Evolutionary conservation across 2,888 invertebrate genomes (phyloP).

Genomic region (Chesias legatella): DNA sequence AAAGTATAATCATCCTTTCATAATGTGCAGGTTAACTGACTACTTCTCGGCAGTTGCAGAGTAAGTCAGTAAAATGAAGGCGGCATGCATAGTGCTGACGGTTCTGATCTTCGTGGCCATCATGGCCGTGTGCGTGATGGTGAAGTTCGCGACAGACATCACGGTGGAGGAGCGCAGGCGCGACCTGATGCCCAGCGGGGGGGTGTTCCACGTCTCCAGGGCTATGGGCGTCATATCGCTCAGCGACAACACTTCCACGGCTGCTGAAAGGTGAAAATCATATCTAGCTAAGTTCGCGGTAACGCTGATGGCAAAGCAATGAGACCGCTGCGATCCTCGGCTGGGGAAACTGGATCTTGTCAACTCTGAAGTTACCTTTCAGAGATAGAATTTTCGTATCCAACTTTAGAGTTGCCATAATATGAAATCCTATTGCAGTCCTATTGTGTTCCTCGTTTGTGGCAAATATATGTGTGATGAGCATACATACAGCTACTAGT

Average conservation of each 20-base stretch:
- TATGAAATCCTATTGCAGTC: too few species aligned
- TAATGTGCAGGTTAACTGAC: too few species aligned
- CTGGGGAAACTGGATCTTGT: too few species aligned
- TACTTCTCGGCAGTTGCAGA: not conserved
- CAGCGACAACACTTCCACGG: slow-evolving; percentile 37
- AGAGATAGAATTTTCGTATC: too few species aligned
- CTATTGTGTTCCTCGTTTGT: too few species aligned
- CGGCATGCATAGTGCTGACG: slow-evolving; percentile 54
- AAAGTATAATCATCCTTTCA: too few species aligned
- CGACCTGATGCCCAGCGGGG: slow-evolving; percentile 32
- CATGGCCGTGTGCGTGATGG: slow-evolving; percentile 67
- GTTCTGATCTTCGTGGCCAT: slow-evolving; percentile 55
- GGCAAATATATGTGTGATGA: too few species aligned
- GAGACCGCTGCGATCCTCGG: too few species aligned
- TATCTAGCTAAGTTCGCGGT: slow-evolving; percentile 1
- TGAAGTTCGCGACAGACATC: slow-evolving; percentile 67
- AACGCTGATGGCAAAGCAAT: too few species aligned
- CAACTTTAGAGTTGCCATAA: too few species aligned
- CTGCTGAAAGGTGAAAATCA: slow-evolving; percentile 24
- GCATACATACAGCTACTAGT: too few species aligned
- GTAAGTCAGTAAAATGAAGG: slow-evolving; percentile 44
- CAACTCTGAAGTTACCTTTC: too few species aligned
- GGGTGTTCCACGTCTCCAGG: slow-evolving; percentile 39
- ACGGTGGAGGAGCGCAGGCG: slow-evolving; percentile 52
- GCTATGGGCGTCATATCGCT: slow-evolving; percentile 53